phyloP scores from a whole-genome alignment of 2,113 vertebrate genomes.

The Daubentonia madagascariensis region DNA sequence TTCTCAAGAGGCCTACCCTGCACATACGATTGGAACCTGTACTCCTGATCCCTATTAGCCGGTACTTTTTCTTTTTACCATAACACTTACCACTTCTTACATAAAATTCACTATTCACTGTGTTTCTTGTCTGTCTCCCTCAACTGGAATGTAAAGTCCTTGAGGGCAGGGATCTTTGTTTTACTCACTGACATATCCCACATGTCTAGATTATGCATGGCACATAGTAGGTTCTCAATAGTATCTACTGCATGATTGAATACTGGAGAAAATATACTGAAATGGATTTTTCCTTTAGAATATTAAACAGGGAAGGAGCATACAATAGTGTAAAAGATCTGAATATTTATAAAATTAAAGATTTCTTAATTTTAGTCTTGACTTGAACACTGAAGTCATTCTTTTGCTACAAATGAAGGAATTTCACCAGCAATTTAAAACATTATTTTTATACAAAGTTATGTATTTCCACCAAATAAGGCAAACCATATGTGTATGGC shows the following conservation, averaged over 20 bases:
- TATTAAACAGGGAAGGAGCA: background rate
- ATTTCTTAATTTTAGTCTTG: background rate
- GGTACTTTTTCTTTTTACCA: background rate
- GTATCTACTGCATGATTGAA: background rate
- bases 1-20: background rate
- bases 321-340: background rate
- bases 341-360: background rate
- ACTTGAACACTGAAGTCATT: background rate
- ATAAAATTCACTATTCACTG: background rate
- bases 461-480: background rate
- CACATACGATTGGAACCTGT: background rate
- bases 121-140: background rate
- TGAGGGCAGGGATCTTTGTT: background rate
- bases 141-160: background rate
- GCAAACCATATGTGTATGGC: background rate
- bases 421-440: constrained; percentile 23
- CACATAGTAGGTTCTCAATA: background rate
- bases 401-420: background rate
- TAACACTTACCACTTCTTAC: background rate
- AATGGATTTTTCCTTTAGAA: background rate
- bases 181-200: background rate
- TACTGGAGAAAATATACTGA: background rate
- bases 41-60: background rate
- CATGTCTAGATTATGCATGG: background rate
- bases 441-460: constrained; percentile 3